Conservation (phyloP, 2,113 vertebrate genomes). For the Dolichotis patagonum region DNA sequence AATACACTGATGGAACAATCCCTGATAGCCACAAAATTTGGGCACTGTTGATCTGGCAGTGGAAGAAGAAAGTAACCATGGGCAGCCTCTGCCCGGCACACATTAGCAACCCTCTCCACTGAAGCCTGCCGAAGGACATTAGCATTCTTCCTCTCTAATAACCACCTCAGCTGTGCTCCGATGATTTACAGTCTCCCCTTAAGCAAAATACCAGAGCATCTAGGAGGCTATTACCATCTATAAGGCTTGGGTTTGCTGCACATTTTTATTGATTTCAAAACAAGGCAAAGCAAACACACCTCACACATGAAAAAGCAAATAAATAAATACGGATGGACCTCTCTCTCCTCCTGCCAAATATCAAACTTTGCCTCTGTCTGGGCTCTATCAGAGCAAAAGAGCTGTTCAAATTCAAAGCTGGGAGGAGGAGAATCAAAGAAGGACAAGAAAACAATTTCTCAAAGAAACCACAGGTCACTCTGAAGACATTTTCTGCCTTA, state of each 20-base stretch:
- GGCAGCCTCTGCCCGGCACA: neutral
- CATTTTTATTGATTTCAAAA: constrained; percentile 50
- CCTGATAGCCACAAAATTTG: neutral
- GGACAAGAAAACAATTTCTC: neutral
- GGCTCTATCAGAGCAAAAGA: neutral
- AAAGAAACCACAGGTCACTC: neutral
- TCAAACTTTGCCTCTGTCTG: neutral
- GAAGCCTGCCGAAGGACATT: constrained; percentile 1
- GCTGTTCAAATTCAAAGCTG: neutral
- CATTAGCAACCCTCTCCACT: neutral
- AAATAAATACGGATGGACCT: neutral
- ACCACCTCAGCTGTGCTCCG: neutral
- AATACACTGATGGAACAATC: neutral
- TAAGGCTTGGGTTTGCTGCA: constrained; percentile 30
- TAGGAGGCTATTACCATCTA: constrained; percentile 47
- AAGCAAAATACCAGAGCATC: constrained; percentile 60
- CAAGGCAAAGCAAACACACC: neutral
- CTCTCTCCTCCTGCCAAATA: neutral
- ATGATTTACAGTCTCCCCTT: constrained; percentile 67
- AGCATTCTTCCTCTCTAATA: constrained; percentile 27
- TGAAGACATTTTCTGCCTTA: neutral
- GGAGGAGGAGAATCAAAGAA: neutral
- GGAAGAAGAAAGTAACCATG: neutral
- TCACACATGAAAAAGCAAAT: neutral
- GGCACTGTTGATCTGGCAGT: neutral